Evolutionary conservation across 2,797 vertebrate species (phyloP).

Genomic region (Austrolebias charrua): DNA sequence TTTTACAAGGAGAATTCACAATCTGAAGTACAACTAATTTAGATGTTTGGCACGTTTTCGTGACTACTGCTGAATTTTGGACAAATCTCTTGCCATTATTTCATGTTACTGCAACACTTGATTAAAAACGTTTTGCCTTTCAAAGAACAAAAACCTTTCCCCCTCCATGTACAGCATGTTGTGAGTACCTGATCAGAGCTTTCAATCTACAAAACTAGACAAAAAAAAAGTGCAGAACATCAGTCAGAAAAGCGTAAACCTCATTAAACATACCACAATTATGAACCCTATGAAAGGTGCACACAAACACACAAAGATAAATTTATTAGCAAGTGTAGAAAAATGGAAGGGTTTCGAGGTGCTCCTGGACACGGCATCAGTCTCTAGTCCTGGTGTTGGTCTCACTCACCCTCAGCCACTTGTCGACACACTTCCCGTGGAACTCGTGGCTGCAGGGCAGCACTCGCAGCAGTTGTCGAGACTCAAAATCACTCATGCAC

Average conservation of each 20-base stretch:
- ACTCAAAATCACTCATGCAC: conserved; percentile 99
- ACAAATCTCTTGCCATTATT: background rate
- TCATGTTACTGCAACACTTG: background rate
- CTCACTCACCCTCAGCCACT: conserved; percentile 94
- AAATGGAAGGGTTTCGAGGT: too few relatives aligned
- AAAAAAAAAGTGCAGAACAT: background rate
- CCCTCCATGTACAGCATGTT: too few relatives aligned
- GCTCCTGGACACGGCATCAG: background rate
- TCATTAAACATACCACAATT: background rate
- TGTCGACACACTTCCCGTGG: conserved; percentile 99
- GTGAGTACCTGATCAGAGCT: too few relatives aligned
- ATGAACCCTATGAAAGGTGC: too few relatives aligned
- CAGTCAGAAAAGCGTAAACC: too few relatives aligned
- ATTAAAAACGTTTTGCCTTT: background rate
- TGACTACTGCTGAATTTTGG: too few relatives aligned
- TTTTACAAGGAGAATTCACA: too few relatives aligned
- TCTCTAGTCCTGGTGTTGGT: background rate
- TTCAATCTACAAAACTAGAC: too few relatives aligned
- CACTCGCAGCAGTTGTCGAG: conserved; percentile 97
- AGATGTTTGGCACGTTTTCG: too few relatives aligned
- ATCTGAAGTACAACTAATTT: too few relatives aligned
- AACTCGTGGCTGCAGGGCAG: conserved; percentile 99
- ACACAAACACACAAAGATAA: background rate
- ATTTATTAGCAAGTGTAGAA: too few relatives aligned
- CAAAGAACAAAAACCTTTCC: too few relatives aligned